phyloP scores from a whole-genome alignment of 2,113 vertebrate genomes.

The Gadus macrocephalus region DNA sequence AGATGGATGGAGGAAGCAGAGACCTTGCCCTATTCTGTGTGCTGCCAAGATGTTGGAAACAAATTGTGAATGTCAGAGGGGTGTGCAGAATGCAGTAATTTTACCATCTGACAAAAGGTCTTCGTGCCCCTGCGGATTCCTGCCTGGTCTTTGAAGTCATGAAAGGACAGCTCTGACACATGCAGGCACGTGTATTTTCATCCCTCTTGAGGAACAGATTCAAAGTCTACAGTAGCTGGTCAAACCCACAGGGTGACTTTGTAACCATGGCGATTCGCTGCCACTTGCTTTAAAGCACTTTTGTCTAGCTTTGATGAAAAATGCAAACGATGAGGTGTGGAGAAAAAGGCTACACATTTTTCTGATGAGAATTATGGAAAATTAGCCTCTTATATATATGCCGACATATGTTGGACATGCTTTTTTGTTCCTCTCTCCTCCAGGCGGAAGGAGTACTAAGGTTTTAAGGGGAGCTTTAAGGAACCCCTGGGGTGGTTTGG shows the following conservation, averaged over 20 bases:
- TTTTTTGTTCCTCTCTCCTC: no score
- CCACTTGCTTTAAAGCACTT: conserved; percentile 47
- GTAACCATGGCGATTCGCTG: conserved; percentile 65
- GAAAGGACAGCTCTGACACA: conserved; percentile 49
- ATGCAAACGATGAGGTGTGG: conserved; percentile 32
- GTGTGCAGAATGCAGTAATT: conserved; percentile 34
- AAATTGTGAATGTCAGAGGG: conserved; percentile 46
- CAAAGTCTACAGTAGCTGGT: conserved; percentile 45
- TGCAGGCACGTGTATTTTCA: conserved; percentile 47
- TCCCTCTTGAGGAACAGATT: conserved; percentile 24
- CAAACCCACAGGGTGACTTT: conserved; percentile 49
- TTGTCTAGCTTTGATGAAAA: conserved; percentile 58
- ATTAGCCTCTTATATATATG: conserved; percentile 16
- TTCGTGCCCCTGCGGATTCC: conserved; percentile 34
- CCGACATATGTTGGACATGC: no score
- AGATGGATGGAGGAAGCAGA: conserved; percentile 20
- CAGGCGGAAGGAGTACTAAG: no score
- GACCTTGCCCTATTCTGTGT: conserved; percentile 19
- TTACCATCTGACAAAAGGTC: conserved; percentile 48
- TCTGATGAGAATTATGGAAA: not conserved
- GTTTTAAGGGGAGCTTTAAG: no score
- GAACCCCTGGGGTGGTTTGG: no score
- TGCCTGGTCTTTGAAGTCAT: conserved; percentile 54
- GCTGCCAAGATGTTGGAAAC: conserved; percentile 43
- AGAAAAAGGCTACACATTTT: conserved; percentile 11